Conservation (phyloP, 2,113 vertebrate species). For the Carassius gibelio region DNA sequence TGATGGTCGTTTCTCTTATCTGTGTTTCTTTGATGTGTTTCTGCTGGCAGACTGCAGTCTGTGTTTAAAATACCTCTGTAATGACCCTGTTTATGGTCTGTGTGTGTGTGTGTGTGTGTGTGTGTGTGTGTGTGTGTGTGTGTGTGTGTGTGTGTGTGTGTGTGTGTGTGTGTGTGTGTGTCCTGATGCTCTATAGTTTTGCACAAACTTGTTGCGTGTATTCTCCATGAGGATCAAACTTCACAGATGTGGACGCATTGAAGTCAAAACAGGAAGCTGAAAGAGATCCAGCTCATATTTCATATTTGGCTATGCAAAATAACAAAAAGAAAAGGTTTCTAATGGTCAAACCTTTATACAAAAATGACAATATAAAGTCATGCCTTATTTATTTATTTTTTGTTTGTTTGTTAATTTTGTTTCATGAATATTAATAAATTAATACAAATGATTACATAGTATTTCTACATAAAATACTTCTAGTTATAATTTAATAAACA, state of each 20-base stretch:
- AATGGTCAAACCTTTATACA: no score
- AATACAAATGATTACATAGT: no score
- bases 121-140: neutral
- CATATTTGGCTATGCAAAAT: neutral
- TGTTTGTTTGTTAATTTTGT: no score
- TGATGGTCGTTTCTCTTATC: constrained; percentile 57
- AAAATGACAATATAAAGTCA: no score
- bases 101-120: constrained; percentile 47
- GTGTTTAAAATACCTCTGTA: constrained; percentile 77
- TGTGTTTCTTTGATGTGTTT: constrained; percentile 72
- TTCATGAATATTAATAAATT: no score
- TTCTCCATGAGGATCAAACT: neutral
- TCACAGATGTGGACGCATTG: neutral
- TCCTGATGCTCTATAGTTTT: neutral
- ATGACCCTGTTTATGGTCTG: constrained; percentile 66
- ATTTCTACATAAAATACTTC: no score
- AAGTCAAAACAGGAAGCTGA: neutral
- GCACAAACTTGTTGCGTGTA: neutral
- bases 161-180: neutral
- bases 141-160: constrained; percentile 50
- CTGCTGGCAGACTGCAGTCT: constrained; percentile 70
- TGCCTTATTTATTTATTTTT: no score
- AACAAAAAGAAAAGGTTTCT: no score
- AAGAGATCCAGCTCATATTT: constrained; percentile 8
- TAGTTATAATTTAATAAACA: no score